A percentile compares a stretch with the other conserved stretches of the same genome.
Evolutionary conservation across 2,797 vertebrate genomes (phyloP).

Genomic region (Salmo trutta): DNA sequence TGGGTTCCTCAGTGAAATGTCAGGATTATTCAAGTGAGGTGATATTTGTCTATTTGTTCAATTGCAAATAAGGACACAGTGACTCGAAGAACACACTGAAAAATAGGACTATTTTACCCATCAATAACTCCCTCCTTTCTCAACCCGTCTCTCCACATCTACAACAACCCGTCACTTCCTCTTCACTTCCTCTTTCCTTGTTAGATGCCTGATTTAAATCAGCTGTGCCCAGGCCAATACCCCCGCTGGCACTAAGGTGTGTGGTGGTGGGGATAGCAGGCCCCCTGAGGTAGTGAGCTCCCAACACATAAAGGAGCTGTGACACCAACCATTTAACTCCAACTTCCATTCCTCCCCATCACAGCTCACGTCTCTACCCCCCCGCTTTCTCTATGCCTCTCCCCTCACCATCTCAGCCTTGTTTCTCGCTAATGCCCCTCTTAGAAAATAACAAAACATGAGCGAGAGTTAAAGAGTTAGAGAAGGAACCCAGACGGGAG

Average conservation of each 20-base stretch:
- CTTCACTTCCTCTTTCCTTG: too few species aligned
- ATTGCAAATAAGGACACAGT: too few species aligned
- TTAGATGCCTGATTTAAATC: too few species aligned
- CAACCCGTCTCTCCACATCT: too few species aligned
- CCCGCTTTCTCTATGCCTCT: slow-evolving; percentile 6
- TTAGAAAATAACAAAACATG: too few species aligned
- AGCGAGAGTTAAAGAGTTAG: too few species aligned
- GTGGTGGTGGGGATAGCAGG: slow-evolving; percentile 18
- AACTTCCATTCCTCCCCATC: not conserved
- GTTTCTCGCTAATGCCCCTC: too few species aligned
- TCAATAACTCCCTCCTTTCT: too few species aligned
- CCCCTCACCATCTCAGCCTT: too few species aligned
- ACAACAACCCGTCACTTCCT: not conserved
- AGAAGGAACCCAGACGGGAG: not conserved
- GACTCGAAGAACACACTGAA: not conserved
- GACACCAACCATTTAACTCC: slow-evolving; percentile 71
- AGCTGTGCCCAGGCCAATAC: slow-evolving; percentile 40
- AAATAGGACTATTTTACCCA: too few species aligned
- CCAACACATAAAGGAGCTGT: slow-evolving; percentile 43
- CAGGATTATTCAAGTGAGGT: not conserved
- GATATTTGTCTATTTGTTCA: too few species aligned
- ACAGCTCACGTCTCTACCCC: slow-evolving; percentile 47
- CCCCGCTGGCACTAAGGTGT: slow-evolving; percentile 40
- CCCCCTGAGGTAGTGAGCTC: slow-evolving; percentile 56
- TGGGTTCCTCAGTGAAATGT: not conserved